These are phyloP conservation scores for Salarias fasciatus DNA, from an alignment of 2,797 vertebrate genomes.

Conservation along the genomic window DNA sequence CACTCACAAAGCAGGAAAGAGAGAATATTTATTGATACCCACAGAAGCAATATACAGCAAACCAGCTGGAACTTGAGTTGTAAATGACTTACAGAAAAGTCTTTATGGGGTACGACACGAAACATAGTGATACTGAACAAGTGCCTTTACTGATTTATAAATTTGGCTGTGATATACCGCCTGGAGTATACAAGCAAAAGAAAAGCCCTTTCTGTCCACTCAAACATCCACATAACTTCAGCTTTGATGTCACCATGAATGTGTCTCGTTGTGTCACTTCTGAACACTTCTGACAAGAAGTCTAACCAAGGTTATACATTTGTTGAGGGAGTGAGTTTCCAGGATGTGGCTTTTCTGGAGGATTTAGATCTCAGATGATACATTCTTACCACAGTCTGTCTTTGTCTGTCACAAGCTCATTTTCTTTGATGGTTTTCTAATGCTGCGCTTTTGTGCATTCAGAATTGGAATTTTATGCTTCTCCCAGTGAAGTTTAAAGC, in stretches of 20 bases:
- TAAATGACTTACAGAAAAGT: too few species aligned
- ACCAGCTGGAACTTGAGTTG: too few species aligned
- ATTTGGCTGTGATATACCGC: too few species aligned
- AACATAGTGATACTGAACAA: neutral
- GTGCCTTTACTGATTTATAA: too few species aligned
- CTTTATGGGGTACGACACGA: too few species aligned
- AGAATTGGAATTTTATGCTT: slow-evolving; percentile 54
- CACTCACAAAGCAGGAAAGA: too few species aligned
- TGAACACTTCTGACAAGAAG: slow-evolving; percentile 69
- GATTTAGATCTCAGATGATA: slow-evolving; percentile 66
- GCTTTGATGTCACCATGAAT: slow-evolving; percentile 70
- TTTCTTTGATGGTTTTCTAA: slow-evolving; percentile 57
- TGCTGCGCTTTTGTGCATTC: slow-evolving; percentile 33
- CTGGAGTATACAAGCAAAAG: slow-evolving; percentile 49
- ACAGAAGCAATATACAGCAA: too few species aligned
- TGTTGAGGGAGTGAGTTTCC: slow-evolving; percentile 55
- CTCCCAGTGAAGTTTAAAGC: slow-evolving; percentile 42
- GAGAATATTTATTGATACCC: too few species aligned
- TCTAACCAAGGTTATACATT: slow-evolving; percentile 50
- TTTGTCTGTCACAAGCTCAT: slow-evolving; percentile 66
- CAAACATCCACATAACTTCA: slow-evolving; percentile 37
- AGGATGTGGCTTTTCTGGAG: slow-evolving; percentile 74
- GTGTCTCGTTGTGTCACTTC: slow-evolving; percentile 70
- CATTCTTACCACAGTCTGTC: slow-evolving; percentile 55
- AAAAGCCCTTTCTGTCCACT: slow-evolving; percentile 40